These are phyloP conservation scores for Camponotus floridanus DNA, from an alignment of 1,140 invertebrate species.

Conservation along the genomic window DNA sequence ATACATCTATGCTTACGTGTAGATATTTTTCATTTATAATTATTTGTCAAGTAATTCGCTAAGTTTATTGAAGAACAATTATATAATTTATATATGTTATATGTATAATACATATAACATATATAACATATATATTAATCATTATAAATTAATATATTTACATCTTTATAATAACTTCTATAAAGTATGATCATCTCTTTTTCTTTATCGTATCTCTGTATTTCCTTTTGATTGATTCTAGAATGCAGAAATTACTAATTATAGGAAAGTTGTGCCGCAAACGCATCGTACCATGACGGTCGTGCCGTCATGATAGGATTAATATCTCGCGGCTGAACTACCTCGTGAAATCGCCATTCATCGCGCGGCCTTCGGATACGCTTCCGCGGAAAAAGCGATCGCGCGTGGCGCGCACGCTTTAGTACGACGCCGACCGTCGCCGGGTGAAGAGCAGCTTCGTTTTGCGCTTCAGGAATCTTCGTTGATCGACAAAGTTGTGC, in stretches of 20 bases:
- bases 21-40: neutral
- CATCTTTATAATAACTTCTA: neutral
- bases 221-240: no score
- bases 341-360: constrained; percentile 44
- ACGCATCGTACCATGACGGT: constrained; percentile 9
- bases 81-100: no score
- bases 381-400: constrained; percentile 54
- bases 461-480: neutral
- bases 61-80: neutral
- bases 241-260: neutral
- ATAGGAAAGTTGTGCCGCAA: constrained; percentile 22
- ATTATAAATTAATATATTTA: neutral
- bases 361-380: constrained; percentile 41
- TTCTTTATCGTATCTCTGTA: neutral
- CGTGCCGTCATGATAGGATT: neutral
- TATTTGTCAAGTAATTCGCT: neutral
- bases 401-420: constrained; percentile 50
- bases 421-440: constrained; percentile 59
- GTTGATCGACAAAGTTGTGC: constrained; percentile 8
- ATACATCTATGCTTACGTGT: neutral
- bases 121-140: no score
- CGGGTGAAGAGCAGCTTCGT: neutral
- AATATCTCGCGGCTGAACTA: constrained; percentile 22
- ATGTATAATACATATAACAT: no score
- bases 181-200: neutral